These are phyloP conservation scores for Crocidura indochinensis DNA, from an alignment of 2,797 vertebrate species.

Conservation along the genomic window DNA sequence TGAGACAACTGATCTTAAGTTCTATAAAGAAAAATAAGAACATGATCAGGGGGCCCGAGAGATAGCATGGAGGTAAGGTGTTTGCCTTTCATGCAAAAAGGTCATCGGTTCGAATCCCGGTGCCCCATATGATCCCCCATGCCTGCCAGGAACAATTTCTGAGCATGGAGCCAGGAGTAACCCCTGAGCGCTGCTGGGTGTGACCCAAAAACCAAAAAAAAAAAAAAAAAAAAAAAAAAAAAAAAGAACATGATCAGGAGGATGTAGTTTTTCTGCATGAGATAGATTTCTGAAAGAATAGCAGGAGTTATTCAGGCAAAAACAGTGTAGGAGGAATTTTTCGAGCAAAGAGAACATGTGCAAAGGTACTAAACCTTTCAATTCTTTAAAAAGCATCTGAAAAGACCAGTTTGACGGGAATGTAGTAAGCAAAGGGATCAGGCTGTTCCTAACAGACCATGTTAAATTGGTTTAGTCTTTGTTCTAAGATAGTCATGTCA, in stretches of 20 bases:
- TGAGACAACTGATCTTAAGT: conserved; percentile 41
- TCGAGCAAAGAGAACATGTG: conserved; percentile 56
- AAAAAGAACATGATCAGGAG: not conserved
- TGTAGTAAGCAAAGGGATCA: conserved; percentile 1
- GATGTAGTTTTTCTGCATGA: conserved; percentile 27
- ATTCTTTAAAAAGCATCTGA: conserved; percentile 51
- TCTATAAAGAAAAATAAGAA: conserved; percentile 44
- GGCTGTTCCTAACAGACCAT: not conserved
- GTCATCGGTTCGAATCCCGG: too few relatives aligned
- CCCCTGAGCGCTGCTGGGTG: too few relatives aligned
- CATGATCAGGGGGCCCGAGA: too few relatives aligned
- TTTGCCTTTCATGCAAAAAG: too few relatives aligned
- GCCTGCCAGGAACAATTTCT: too few relatives aligned
- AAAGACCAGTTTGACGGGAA: conserved; percentile 37
- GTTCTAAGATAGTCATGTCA: conserved; percentile 14
- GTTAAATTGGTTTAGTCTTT: conserved; percentile 51
- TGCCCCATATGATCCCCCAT: too few relatives aligned
- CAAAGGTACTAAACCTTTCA: conserved; percentile 49
- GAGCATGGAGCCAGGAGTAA: too few relatives aligned
- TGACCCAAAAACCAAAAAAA: too few relatives aligned
- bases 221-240: too few relatives aligned
- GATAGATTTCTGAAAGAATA: conserved; percentile 43
- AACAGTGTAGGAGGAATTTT: conserved; percentile 13
- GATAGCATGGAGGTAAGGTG: too few relatives aligned
- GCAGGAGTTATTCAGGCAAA: conserved; percentile 51